These are phyloP conservation scores for Aleiodes leptofemur DNA, from an alignment of 2,888 invertebrate genomes.

Conservation along the genomic window DNA sequence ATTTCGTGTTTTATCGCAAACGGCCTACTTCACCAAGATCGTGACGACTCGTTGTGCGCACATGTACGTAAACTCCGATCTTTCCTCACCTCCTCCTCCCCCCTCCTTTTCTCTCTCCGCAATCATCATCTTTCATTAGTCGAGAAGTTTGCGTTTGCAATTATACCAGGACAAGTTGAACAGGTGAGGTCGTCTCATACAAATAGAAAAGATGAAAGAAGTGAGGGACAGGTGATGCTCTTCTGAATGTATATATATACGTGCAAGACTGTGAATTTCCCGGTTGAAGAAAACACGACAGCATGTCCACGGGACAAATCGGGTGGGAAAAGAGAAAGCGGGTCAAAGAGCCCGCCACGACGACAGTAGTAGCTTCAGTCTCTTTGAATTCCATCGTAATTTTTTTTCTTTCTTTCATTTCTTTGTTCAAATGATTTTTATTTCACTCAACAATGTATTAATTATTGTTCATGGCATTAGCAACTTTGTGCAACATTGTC, in stretches of 20 bases:
- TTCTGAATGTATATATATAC: constrained; percentile 6
- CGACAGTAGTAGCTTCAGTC: constrained; percentile 59
- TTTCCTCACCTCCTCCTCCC: constrained; percentile 2
- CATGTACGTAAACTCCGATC: background rate
- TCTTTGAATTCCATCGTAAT: constrained; percentile 51
- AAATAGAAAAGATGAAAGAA: background rate
- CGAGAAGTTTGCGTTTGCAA: too few species aligned
- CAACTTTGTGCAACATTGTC: too few species aligned
- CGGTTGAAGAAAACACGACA: constrained; percentile 66
- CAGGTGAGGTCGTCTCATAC: constrained; percentile 18
- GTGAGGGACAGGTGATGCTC: constrained; percentile 7
- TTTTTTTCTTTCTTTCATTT: constrained; percentile 39
- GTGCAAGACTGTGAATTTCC: constrained; percentile 60
- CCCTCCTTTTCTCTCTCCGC: too few species aligned
- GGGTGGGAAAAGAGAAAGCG: constrained; percentile 75
- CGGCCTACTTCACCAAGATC: constrained; percentile 5
- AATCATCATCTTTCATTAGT: too few species aligned
- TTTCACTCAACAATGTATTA: constrained; percentile 4
- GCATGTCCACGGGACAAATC: constrained; percentile 69
- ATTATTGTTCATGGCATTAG: background rate
- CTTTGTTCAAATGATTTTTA: constrained; percentile 22
- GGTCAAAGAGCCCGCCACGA: constrained; percentile 72
- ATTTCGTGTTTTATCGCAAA: constrained; percentile 32
- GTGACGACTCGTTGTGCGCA: background rate
- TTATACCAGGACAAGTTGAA: constrained; percentile 12